Conservation (phyloP, 2,888 invertebrate species). For the Pemphredon lugubris region DNA sequence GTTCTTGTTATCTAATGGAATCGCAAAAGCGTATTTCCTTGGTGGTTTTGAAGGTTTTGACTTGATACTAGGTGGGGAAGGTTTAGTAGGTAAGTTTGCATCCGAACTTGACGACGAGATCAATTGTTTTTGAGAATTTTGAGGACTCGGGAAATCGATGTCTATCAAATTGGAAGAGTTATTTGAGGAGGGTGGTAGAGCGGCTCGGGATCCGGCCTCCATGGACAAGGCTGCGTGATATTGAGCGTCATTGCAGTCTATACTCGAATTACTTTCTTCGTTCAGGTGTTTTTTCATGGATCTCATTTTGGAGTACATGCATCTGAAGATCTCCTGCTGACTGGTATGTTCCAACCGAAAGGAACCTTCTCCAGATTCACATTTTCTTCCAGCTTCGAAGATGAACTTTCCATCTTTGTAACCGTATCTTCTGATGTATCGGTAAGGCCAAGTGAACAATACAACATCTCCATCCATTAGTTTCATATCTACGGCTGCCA, state of each 20-base stretch:
- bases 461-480: constrained; percentile 86
- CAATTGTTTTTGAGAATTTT: constrained; percentile 72
- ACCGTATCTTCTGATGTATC: constrained; percentile 92
- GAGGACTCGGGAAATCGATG: constrained; percentile 79
- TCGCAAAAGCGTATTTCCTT: constrained; percentile 82
- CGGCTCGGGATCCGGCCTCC: constrained; percentile 92
- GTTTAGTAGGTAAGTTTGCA: constrained; percentile 69
- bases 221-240: constrained; percentile 88
- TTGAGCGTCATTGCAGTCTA: constrained; percentile 89
- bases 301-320: constrained; percentile 92
- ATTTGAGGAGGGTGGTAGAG: constrained; percentile 87
- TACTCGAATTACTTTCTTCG: constrained; percentile 83
- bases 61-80: constrained; percentile 83
- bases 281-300: constrained; percentile 92
- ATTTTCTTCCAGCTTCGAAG: constrained; percentile 93
- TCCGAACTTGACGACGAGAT: constrained; percentile 67
- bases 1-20: constrained; percentile 76
- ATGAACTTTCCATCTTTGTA: constrained; percentile 92
- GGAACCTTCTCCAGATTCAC: constrained; percentile 92
- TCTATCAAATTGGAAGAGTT: constrained; percentile 81
- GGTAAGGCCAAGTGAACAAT: constrained; percentile 91
- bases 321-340: constrained; percentile 91
- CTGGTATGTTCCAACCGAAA: constrained; percentile 91
- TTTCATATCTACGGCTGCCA: constrained; percentile 89
- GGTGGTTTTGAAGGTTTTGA: constrained; percentile 86